phyloP scores from a whole-genome alignment of 2,797 vertebrate genomes.

The Yasuhikotakia modesta region DNA sequence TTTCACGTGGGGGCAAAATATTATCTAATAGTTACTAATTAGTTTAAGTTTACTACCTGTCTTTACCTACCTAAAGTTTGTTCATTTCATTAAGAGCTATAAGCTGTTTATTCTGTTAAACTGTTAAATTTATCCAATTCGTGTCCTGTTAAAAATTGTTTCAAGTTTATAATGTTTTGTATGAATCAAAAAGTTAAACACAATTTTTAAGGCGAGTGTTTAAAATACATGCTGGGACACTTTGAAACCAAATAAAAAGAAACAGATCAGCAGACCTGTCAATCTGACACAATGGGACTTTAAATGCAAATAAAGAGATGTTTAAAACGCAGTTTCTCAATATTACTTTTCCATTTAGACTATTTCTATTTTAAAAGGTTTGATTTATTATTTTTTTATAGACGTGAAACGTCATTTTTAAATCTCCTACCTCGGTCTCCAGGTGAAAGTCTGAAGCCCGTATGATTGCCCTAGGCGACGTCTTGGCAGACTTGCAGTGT shows the following conservation, averaged over 20 bases:
- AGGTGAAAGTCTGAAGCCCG: conserved; percentile 61
- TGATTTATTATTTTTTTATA: background rate
- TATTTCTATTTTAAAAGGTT: background rate
- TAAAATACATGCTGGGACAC: too few species aligned
- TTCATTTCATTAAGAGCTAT: conserved; percentile 71
- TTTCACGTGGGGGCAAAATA: conserved; percentile 59
- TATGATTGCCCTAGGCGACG: conserved; percentile 73
- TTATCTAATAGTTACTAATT: conserved; percentile 63
- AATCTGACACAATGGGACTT: background rate
- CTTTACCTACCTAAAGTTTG: conserved; percentile 66
- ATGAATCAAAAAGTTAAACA: background rate
- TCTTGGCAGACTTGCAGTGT: conserved; percentile 68
- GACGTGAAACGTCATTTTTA: background rate
- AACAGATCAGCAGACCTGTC: background rate
- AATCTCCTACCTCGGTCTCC: background rate
- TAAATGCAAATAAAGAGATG: background rate
- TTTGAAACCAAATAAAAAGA: background rate
- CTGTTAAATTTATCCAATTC: conserved; percentile 62
- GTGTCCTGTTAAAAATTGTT: conserved; percentile 52
- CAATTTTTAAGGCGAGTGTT: background rate
- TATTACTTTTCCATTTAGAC: background rate
- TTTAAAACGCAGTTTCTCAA: background rate
- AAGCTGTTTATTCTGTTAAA: conserved; percentile 64
- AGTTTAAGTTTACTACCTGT: conserved; percentile 61
- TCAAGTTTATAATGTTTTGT: conserved; percentile 36